Evolutionary conservation across 2,797 vertebrate genomes (phyloP).

Genomic region (Schizopygopsis pylzovi): DNA sequence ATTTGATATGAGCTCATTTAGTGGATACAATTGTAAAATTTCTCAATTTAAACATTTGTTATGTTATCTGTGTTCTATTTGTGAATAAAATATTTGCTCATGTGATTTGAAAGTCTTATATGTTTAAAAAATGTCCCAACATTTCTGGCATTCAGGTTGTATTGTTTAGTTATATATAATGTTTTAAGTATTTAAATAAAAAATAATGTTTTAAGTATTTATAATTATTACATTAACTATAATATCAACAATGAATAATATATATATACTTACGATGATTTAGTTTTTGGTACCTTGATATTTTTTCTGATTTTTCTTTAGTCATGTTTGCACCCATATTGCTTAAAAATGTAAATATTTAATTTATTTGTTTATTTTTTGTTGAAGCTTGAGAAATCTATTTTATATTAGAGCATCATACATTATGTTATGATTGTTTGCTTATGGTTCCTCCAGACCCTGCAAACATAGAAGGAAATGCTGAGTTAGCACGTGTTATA

Average conservation of each 20-base stretch:
- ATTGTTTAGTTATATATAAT: too few species aligned
- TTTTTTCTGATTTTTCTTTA: not conserved
- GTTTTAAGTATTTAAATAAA: too few species aligned
- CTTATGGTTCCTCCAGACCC: conserved; percentile 78
- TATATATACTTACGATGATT: not conserved
- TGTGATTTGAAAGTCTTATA: too few species aligned
- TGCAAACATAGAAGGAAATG: conserved; percentile 91
- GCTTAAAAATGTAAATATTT: too few species aligned
- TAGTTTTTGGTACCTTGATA: not conserved
- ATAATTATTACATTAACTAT: not conserved
- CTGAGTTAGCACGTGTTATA: conserved; percentile 86
- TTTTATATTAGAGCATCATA: not conserved
- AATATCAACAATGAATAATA: not conserved
- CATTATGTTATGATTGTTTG: not conserved
- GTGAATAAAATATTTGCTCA: too few species aligned
- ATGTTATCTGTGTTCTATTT: too few species aligned
- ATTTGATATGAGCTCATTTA: too few species aligned
- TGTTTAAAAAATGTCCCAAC: too few species aligned
- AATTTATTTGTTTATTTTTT: not conserved
- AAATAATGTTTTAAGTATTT: not conserved
- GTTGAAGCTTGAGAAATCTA: not conserved
- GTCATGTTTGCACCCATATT: not conserved
- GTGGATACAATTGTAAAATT: too few species aligned
- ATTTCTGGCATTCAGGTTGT: too few species aligned
- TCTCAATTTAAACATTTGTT: too few species aligned